These are phyloP conservation scores for Diabrotica virgifera DNA, from an alignment of 1,140 invertebrate species.

Conservation along the genomic window DNA sequence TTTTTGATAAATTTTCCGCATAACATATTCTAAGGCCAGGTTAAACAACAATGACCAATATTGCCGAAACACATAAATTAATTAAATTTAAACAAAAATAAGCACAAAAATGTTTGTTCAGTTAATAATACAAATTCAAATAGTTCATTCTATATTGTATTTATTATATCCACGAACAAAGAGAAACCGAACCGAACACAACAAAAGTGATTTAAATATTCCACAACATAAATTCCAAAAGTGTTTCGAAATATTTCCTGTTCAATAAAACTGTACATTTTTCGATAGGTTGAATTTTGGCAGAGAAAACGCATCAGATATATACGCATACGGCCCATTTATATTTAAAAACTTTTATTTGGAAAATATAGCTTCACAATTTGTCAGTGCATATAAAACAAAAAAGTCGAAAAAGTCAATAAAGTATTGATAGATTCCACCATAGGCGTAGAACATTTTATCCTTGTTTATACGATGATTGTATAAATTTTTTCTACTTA, in stretches of 20 bases:
- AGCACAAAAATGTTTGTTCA: too few relatives aligned
- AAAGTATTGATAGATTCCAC: slow-evolving; percentile 35
- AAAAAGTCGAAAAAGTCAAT: slow-evolving; percentile 23
- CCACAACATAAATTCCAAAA: slow-evolving; percentile 17
- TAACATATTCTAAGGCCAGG: too few relatives aligned
- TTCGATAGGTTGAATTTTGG: slow-evolving; percentile 21
- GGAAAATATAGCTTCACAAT: slow-evolving; percentile 30
- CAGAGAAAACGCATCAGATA: slow-evolving; percentile 23
- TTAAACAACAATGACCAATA: too few relatives aligned
- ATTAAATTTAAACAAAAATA: too few relatives aligned
- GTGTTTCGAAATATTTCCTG: slow-evolving; percentile 26
- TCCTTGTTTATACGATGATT: neutral
- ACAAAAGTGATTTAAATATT: slow-evolving; percentile 20
- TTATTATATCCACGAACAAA: neutral
- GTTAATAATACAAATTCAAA: too few relatives aligned
- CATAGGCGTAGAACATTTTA: neutral
- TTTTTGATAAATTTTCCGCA: too few relatives aligned
- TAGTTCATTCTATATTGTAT: neutral
- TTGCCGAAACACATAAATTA: too few relatives aligned
- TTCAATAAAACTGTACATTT: slow-evolving; percentile 26
- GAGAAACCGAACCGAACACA: neutral
- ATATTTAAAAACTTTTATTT: slow-evolving; percentile 32
- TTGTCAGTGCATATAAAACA: slow-evolving; percentile 35
- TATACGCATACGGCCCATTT: slow-evolving; percentile 33
- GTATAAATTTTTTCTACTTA: neutral